Base-by-base conservation (phyloP, 2,888 invertebrate genomes). In the Halictus quadricinctus region DNA sequence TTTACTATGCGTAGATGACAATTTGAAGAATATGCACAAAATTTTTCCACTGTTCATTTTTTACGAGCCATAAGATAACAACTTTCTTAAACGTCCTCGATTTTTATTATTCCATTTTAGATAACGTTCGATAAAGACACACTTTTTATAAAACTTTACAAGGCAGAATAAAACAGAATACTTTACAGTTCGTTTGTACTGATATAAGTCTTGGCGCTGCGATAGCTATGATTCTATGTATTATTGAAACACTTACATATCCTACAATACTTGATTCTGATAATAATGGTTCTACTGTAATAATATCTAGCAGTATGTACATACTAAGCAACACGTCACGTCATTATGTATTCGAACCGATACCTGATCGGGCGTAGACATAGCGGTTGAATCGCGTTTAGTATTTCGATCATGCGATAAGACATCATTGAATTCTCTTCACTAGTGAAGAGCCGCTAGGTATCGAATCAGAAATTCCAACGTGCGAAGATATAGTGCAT, bases 381-480 rank as follows among this genome's bases (percentile, higher is more conserved):
- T 79, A 66, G 64, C 81, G 69, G 74, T 84, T 50, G 50, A 77
- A 81, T 78, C 77, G 74, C 66, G 77, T 79, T 86, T 85, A 81
- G 79, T 81, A 86, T 81, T 82, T 79, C 79, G 72, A 84, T 86
- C 86, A 69, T 72, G 79, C 79, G 74, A 77, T 81, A 48, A 72
- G 66, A 70, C 69, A 72, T 84, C 79, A 84, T 79, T n/a, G 54
- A 54, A 54, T 54, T 54, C n/a, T 54, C 54, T 54, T 54, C n/a
- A 10, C 54, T 54, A 66, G 79, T 66, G 74, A 64, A 66, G 36
- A 29, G 48, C 36, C 46, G 43, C 43, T 84, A 69, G 72, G 50
- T 21, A 72, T 15, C 66, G 25, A 29, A 66, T 77, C 46, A 72
- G 74, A 81, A 81, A 76, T 79, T 50, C 76, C 84, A 69, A 74